Conservation (phyloP, 2,888 invertebrate genomes). For the Spisula solida region DNA sequence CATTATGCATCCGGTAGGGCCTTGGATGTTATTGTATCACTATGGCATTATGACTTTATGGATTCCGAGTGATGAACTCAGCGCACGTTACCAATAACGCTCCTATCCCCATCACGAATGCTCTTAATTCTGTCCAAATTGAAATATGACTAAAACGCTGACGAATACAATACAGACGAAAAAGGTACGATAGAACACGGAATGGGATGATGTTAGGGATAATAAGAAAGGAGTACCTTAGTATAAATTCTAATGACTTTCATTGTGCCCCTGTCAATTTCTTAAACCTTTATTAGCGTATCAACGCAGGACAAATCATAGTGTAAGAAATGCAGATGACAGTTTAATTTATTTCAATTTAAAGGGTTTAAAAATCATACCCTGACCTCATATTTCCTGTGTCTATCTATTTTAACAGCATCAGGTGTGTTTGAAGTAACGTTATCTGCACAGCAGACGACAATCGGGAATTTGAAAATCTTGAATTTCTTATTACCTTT, state of each 20-base stretch:
- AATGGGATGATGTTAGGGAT: background rate
- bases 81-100: no score
- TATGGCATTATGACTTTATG: no score
- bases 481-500: constrained; percentile 32
- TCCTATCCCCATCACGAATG: no score
- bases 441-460: constrained; percentile 18
- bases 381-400: constrained; percentile 5
- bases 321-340: background rate
- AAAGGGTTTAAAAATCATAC: constrained; percentile 3
- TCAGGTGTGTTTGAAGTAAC: constrained; percentile 14
- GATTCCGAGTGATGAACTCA: no score
- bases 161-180: background rate
- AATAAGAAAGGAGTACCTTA: background rate
- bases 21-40: no score
- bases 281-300: background rate
- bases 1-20: no score
- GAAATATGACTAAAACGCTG: background rate
- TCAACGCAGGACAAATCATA: background rate
- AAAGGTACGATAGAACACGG: background rate
- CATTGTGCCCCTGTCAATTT: background rate
- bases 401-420: background rate
- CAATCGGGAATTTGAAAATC: background rate
- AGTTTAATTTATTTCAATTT: constrained; percentile 4
- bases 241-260: background rate
- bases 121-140: background rate